These are phyloP conservation scores for Alectura lathami DNA, from an alignment of 2,113 vertebrate species.

Conservation along the genomic window DNA sequence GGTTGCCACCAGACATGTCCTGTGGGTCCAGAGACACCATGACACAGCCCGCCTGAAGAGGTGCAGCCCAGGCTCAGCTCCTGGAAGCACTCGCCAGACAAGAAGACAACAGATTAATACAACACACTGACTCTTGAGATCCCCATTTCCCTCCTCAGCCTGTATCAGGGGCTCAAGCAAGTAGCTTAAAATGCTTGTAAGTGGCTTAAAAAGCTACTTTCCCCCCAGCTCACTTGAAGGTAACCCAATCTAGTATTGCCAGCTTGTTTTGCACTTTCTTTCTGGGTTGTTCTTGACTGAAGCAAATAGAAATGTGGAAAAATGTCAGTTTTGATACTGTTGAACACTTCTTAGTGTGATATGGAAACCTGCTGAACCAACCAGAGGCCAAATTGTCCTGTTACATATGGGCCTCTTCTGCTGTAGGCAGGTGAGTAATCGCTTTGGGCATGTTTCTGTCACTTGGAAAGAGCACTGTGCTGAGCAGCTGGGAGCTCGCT, in stretches of 20 bases:
- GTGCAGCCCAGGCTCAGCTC: not conserved
- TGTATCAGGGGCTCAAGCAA: not conserved
- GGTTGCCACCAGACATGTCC: not conserved
- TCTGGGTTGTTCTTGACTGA: slow-evolving; percentile 20
- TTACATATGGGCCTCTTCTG: not conserved
- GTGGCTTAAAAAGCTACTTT: not conserved
- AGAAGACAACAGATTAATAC: not conserved
- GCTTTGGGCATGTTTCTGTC: slow-evolving; percentile 28
- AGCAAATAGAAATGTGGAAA: slow-evolving; percentile 13
- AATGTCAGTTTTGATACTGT: slow-evolving; percentile 21
- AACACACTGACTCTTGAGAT: not conserved
- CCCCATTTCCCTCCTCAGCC: not conserved
- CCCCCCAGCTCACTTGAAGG: not conserved
- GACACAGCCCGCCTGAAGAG: not conserved
- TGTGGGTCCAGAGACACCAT: fast-evolving
- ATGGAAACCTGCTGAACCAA: not conserved
- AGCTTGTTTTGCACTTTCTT: not conserved
- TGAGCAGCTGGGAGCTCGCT: not conserved
- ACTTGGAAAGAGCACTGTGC: not conserved
- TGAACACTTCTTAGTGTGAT: slow-evolving; percentile 20
- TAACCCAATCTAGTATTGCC: not conserved
- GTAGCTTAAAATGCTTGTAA: not conserved
- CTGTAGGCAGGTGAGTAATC: slow-evolving; percentile 27
- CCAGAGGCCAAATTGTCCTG: not conserved
- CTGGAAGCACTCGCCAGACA: not conserved